Percentiles rank a stretch among this genome's conserved stretches.
These are phyloP conservation scores for Melanostoma mellinum DNA, from an alignment of 2,888 invertebrate species.

Conservation along the genomic window DNA sequence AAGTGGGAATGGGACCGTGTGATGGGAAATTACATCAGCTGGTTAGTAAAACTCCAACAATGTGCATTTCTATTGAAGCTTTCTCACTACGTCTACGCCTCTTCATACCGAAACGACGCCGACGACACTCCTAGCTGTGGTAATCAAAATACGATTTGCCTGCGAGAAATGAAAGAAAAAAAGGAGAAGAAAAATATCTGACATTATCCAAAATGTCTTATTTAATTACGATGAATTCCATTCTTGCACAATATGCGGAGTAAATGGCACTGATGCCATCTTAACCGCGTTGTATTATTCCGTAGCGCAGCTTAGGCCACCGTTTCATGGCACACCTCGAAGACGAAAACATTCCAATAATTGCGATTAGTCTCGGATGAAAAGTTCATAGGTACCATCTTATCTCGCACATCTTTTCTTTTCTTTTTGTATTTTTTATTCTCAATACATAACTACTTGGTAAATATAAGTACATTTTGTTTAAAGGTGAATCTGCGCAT, in stretches of 20 bases:
- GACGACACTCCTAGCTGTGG: conserved; percentile 7
- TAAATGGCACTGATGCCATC: conserved; percentile 56
- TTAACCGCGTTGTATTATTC: conserved; percentile 12
- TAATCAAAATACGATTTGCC: conserved; percentile 39
- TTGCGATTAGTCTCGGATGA: conserved; percentile 34
- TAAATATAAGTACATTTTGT: conserved; percentile 1
- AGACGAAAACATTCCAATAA: conserved; percentile 47
- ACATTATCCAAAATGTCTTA: conserved; percentile 63
- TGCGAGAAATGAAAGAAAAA: background rate
- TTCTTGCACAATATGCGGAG: conserved; percentile 40
- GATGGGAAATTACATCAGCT: conserved; percentile 41
- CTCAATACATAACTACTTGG: conserved; percentile 5
- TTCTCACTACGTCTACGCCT: conserved; percentile 1
- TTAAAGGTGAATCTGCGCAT: conserved; percentile 24
- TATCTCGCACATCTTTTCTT: conserved; percentile 43
- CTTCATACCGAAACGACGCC: background rate
- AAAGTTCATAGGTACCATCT: conserved; percentile 54
- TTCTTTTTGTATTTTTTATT: background rate
- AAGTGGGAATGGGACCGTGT: conserved; percentile 58
- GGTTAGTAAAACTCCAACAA: background rate
- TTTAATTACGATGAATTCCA: conserved; percentile 51
- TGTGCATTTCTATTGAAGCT: conserved; percentile 21
- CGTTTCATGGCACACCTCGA: conserved; percentile 52
- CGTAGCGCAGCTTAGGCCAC: conserved; percentile 24
- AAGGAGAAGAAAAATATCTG: conserved; percentile 30